phyloP scores from a whole-genome alignment of 2,797 vertebrate genomes.

The Lindbergichthys nudifrons region DNA sequence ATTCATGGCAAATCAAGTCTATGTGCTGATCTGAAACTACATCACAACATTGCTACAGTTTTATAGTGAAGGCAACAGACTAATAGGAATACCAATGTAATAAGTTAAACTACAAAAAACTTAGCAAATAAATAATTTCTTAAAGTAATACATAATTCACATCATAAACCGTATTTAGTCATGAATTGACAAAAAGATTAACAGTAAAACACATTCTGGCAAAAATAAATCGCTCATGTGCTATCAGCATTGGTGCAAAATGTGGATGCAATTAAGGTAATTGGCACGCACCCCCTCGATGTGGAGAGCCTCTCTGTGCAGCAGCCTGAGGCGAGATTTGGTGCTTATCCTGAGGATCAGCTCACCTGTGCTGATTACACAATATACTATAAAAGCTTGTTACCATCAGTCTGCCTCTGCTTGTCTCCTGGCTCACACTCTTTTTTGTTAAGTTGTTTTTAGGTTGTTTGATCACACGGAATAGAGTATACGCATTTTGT shows the following conservation, averaged over 20 bases:
- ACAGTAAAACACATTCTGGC: neutral
- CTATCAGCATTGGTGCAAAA: neutral
- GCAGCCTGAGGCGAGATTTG: neutral
- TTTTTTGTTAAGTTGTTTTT: neutral
- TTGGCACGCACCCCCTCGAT: neutral
- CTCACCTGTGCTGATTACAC: slow-evolving; percentile 15
- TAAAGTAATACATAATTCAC: neutral
- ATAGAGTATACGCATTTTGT: no score
- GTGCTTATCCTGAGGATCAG: neutral
- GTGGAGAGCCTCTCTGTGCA: neutral
- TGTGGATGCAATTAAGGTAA: neutral
- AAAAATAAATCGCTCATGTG: neutral
- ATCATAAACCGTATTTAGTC: neutral
- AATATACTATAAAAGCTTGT: neutral
- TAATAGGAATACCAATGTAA: neutral
- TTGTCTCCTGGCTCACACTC: neutral
- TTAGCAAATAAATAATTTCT: neutral
- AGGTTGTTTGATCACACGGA: neutral
- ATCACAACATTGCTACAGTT: neutral
- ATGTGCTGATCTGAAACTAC: slow-evolving; percentile 1
- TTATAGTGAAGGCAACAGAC: neutral
- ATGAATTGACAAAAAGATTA: neutral
- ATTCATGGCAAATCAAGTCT: neutral
- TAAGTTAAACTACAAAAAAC: neutral
- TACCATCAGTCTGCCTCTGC: neutral